phyloP scores from a whole-genome alignment of 2,888 invertebrate species.

The Acheta domesticus region DNA sequence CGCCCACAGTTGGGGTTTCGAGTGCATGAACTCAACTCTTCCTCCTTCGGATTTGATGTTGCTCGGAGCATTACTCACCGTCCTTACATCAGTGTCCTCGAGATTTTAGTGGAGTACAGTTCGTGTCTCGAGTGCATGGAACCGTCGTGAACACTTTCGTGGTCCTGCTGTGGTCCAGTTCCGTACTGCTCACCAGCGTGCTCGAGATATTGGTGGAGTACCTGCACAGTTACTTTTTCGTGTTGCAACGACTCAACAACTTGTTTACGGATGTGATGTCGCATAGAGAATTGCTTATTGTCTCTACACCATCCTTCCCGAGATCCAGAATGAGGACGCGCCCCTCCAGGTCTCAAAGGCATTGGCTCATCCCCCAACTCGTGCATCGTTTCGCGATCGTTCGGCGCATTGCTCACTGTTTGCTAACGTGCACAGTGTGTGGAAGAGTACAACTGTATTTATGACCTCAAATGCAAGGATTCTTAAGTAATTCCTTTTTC shows the following conservation, averaged over 20 bases:
- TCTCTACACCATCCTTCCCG: no score
- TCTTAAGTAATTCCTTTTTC: neutral
- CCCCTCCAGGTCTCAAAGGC: no score
- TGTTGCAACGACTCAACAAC: no score
- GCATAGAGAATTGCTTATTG: no score
- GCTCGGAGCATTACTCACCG: constrained; percentile 29
- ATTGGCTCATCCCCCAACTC: constrained; percentile 12
- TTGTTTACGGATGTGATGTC: no score
- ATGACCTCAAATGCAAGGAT: no score
- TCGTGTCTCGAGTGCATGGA: no score
- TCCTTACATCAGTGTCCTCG: constrained; percentile 31
- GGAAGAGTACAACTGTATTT: constrained; percentile 10
- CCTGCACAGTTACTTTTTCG: neutral
- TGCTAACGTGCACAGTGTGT: constrained; percentile 33
- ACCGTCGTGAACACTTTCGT: no score
- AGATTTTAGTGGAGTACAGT: constrained; percentile 30
- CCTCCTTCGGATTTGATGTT: constrained; percentile 25
- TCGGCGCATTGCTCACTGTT: constrained; percentile 31
- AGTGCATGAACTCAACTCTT: no score
- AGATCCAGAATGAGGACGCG: no score
- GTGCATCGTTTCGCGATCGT: constrained; percentile 26
- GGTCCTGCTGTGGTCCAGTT: no score
- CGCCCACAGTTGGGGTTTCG: neutral
- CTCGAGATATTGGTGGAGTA: constrained; percentile 32
- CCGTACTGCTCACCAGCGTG: constrained; percentile 32